These are phyloP conservation scores for Eremophila alpestris DNA, from an alignment of 2,797 vertebrate species.

Conservation along the genomic window DNA sequence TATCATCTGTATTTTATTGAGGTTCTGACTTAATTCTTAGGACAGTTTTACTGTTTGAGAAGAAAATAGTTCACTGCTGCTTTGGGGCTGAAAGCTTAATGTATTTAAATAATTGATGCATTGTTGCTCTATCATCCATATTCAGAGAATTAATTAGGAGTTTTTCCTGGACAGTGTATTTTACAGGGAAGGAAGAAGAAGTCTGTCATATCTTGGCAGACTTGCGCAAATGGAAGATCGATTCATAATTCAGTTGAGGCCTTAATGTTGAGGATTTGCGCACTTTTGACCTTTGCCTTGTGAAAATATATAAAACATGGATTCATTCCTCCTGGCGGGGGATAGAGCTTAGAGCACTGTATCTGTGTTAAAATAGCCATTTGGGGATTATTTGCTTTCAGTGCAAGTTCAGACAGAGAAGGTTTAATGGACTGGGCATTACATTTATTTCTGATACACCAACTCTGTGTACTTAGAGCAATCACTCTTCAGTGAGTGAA, in stretches of 20 bases:
- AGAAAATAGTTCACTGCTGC: not conserved
- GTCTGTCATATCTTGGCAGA: not conserved
- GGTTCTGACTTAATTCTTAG: not conserved
- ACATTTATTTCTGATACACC: conserved; percentile 41
- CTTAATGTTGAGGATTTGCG: not conserved
- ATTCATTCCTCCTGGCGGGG: not conserved
- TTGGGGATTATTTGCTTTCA: conserved; percentile 53
- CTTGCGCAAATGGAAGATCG: not conserved
- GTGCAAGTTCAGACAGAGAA: conserved; percentile 2
- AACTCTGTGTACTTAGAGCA: not conserved
- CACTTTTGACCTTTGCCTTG: not conserved
- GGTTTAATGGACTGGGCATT: conserved; percentile 30
- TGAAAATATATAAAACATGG: not conserved
- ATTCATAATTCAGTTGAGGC: not conserved
- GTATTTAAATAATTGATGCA: conserved; percentile 54
- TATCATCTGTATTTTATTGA: not conserved
- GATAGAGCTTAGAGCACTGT: not conserved
- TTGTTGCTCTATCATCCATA: not conserved
- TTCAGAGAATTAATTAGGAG: not conserved
- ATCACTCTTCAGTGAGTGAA: not conserved
- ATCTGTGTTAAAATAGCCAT: conserved; percentile 8
- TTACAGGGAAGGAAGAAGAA: not conserved
- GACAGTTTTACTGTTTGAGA: not conserved
- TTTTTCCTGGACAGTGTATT: not conserved
- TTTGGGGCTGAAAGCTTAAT: conserved; percentile 13